Evolutionary conservation across 2,797 vertebrate species (phyloP), one percentile per base, ranked within the genome.

Genomic region (Xenops minutus): DNA sequence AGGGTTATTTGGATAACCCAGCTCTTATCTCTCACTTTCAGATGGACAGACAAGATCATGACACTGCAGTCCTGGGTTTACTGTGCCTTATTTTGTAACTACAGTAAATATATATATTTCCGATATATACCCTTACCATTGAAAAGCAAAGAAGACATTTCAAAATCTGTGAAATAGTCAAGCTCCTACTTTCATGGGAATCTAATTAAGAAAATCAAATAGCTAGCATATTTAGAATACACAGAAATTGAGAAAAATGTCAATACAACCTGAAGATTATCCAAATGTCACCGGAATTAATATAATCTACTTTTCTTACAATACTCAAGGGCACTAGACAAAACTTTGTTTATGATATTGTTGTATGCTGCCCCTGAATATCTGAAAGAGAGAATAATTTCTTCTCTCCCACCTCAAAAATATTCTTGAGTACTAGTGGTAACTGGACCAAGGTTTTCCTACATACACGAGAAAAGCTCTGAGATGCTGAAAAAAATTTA

Each of bases 171-270:
- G 86, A 95, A 55, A 61, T 55, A 68, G 43, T 78, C 86, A 72
- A 24, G 6, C 5, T 64, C 8, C 22, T 83, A 46, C 88, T 68
- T 73, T 86, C 15, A 29, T 62, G 7, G n/a, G 49, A 96, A 89
- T 69, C 62, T 34, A 95, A 49, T 94, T 72, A 69, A 75, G 72
- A 69, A 94, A 93, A 89, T 63, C 37, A 96, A 97, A 92, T 37
- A 76, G 3, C 29, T 5, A 14, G 8, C 2, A 6, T 41, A 86
- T 95, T 94, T 94, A 43, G 61, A 90, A 43, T 27, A 84, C 10
- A 93, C 20, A 92, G 56, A 75, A 34, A 90, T 72, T 74, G 21
- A 94, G 48, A 94, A 96, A 95, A 95, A 87, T 59, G 67, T 74
- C 48, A 88, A n/a, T 91, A 49, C 3, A 78, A 43, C 14, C 43